A percentile compares a stretch with the other conserved stretches of the same genome.
Evolutionary conservation across 2,113 vertebrate species (phyloP).

Genomic region (Pteropus alecto): DNA sequence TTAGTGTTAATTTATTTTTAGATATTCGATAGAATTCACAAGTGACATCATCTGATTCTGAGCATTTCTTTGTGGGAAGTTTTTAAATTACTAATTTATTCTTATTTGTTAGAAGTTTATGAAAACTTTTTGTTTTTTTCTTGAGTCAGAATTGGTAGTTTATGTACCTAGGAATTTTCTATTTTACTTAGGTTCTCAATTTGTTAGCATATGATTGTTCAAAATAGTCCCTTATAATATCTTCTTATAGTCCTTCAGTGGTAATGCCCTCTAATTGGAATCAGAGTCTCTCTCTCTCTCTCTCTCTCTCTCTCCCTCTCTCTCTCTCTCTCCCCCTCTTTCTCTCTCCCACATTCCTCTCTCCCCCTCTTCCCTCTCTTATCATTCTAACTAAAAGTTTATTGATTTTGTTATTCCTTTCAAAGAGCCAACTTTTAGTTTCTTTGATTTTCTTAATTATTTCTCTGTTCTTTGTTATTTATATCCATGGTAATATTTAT

Average conservation of each 20-base stretch:
- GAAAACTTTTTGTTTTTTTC: background rate
- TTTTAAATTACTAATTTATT: background rate
- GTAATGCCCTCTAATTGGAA: background rate
- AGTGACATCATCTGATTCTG: background rate
- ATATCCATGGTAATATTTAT: background rate
- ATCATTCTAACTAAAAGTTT: background rate
- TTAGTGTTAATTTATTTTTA: background rate
- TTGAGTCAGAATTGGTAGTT: background rate
- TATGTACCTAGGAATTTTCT: background rate
- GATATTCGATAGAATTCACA: background rate
- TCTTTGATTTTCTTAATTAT: background rate
- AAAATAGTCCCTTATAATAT: background rate
- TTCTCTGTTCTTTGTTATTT: background rate
- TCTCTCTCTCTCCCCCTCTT: background rate
- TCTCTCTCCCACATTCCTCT: background rate
- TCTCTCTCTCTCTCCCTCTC: background rate
- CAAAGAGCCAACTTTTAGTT: background rate
- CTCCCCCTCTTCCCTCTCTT: background rate
- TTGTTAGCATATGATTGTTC: background rate
- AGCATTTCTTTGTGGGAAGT: background rate
- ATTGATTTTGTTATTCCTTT: background rate
- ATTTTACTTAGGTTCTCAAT: background rate
- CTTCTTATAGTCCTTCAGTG: background rate
- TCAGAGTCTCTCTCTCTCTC: too few species aligned
- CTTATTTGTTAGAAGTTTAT: background rate